Percentiles rank a stretch among this genome's conserved stretches.
Evolutionary conservation across 2,113 vertebrate species (phyloP).

Genomic region (Mugil cephalus): DNA sequence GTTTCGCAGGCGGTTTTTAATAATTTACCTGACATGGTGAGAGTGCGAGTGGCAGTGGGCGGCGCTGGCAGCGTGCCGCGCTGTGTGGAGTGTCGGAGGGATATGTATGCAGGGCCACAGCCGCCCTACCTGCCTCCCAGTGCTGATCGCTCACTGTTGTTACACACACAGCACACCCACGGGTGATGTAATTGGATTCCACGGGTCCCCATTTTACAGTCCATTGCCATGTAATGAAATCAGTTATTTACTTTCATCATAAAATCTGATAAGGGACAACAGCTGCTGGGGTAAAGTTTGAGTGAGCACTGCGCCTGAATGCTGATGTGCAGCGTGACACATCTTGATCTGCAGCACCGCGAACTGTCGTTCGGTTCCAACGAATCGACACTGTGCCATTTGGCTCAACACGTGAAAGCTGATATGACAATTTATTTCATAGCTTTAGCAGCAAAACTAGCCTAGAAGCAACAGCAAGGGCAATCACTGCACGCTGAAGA

Average conservation of each 20-base stretch:
- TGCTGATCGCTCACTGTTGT: conserved; percentile 66
- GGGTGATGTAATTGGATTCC: conserved; percentile 80
- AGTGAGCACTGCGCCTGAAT: conserved; percentile 60
- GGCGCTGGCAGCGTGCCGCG: conserved; percentile 39
- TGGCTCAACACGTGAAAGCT: conserved; percentile 28
- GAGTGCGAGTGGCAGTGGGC: conserved; percentile 45
- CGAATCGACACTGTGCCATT: conserved; percentile 42
- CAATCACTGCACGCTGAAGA: conserved; percentile 28
- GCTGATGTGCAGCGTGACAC: conserved; percentile 47
- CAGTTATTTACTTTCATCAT: conserved; percentile 80
- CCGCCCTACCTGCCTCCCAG: conserved; percentile 51
- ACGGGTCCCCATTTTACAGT: conserved; percentile 76
- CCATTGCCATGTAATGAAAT: conserved; percentile 78
- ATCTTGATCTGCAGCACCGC: conserved; percentile 21
- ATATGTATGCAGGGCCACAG: conserved; percentile 52
- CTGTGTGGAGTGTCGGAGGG: conserved; percentile 28
- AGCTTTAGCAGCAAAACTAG: conserved; percentile 21
- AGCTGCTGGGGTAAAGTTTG: conserved; percentile 73
- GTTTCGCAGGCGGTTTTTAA: conserved; percentile 79
- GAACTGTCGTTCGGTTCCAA: conserved; percentile 3
- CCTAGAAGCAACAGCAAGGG: conserved; percentile 13
- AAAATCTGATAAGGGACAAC: conserved; percentile 74
- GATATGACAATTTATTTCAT: conserved; percentile 29
- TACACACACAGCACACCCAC: conserved; percentile 61
- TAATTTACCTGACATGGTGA: conserved; percentile 71